Evolutionary conservation across 35 echinoderm and acorn worm species (phyloP).

Genomic region (Strongylocentrotus purpuratus): DNA sequence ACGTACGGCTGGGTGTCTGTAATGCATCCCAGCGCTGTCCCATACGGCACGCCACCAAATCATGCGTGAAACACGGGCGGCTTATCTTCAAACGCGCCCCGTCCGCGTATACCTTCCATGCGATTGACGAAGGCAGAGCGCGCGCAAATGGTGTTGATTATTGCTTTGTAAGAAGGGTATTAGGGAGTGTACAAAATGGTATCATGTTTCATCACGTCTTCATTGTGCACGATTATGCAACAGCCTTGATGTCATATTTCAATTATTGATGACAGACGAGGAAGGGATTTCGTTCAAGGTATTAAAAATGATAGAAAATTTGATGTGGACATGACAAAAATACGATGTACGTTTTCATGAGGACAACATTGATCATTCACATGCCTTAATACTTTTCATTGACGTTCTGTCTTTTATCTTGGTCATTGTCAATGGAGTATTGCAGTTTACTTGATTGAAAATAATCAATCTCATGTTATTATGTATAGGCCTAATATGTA

Average conservation of each 20-base stretch:
- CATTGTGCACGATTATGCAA: conserved; percentile 3
- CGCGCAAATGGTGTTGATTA: conserved; percentile 44
- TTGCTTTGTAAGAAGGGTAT: not conserved
- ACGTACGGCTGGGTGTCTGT: conserved; percentile 23
- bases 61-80: conserved; percentile 46
- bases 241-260: conserved; percentile 5
- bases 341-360: too few species aligned
- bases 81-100: conserved; percentile 20
- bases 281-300: not conserved
- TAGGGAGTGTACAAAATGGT: not conserved
- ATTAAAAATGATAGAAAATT: not conserved
- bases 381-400: too few species aligned
- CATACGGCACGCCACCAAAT: conserved; percentile 42
- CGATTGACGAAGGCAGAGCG: not conserved
- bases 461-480: too few species aligned
- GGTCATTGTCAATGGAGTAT: too few species aligned
- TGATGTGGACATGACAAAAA: too few species aligned
- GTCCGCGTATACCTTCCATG: not conserved
- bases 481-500: too few species aligned
- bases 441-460: too few species aligned
- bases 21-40: conserved; percentile 44
- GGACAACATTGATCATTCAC: too few species aligned
- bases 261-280: not conserved
- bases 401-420: too few species aligned
- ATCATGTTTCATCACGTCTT: not conserved